Base-by-base conservation (phyloP, 2,113 vertebrate genomes). In the Carettochelys insculpta region DNA sequence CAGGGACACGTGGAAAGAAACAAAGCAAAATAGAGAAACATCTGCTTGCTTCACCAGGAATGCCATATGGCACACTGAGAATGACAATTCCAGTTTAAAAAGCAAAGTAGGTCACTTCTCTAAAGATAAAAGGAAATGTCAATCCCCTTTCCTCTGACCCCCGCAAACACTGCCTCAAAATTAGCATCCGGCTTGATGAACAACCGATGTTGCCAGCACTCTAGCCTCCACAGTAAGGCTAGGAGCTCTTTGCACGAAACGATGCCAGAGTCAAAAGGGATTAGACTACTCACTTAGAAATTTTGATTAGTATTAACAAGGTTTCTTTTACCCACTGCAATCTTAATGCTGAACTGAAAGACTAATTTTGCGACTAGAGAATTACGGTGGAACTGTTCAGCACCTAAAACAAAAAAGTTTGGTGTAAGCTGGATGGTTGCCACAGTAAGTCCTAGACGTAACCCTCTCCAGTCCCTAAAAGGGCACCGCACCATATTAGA, bases 21-120 rank as follows among this genome's bases (percentile, higher is more conserved):
- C 85, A 90, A 95, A 92, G 83, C 91, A 34, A 87, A 93, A n/a
- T 90, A 92, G 82, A 92, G 65, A 51, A 98, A 96, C 90, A 97
- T 97, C 94, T 97, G 94, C 90, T 94, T 14, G 86, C 94, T 97
- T 94, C 92, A 92, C 87, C 79, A 94, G 80, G 85, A 97, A 96
- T 71, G 93, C 92, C 94, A 97, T 90, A 96, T 95, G 96, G 94
- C 77, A 80, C 43, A 89, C 24, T 11, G 58, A 93, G 78, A 94
- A 34, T 89, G 85, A 91, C 78, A 53, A 95, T 95, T 94, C 90
- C 89, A 78, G 87, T 92, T 95, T 95, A 95, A 94, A n/a, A 93
- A 92, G 75, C 29, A 95, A 58, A 92, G 89, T 50, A 90, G 77
- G 68, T 87, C 58, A 89, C 31, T 95, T 48, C 68, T 80, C 84